Conservation (phyloP, 2,888 invertebrate genomes). For the Chrysolina americana region DNA sequence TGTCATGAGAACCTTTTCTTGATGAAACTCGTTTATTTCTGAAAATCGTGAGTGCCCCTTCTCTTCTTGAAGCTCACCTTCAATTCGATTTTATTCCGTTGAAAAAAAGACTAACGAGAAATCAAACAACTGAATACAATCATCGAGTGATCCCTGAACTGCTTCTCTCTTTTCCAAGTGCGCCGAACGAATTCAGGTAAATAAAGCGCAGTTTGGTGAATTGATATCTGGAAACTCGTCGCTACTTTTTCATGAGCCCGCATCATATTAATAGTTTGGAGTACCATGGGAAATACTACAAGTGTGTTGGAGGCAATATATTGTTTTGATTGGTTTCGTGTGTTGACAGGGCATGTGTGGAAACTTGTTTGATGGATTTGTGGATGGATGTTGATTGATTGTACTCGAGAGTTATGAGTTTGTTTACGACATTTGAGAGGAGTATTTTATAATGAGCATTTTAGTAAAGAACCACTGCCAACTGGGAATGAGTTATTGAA, state of each 20-base stretch:
- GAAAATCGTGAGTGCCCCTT: too few species aligned
- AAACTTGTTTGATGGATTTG: background rate
- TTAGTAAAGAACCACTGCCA: too few species aligned
- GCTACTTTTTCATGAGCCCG: slow-evolving; percentile 3
- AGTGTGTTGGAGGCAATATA: slow-evolving; percentile 8
- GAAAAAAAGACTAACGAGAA: background rate
- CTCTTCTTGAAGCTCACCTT: background rate
- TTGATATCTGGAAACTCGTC: background rate
- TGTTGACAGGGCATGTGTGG: background rate
- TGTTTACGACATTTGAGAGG: background rate
- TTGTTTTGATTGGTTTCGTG: slow-evolving; percentile 12
- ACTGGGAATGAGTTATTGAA: too few species aligned
- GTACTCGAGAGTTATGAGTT: background rate
- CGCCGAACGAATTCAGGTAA: background rate
- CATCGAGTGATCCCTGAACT: background rate
- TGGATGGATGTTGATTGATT: background rate
- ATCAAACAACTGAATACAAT: background rate
- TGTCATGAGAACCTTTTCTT: too few species aligned
- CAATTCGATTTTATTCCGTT: background rate
- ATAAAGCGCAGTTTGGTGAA: background rate
- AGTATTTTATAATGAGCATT: too few species aligned
- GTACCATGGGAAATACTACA: slow-evolving; percentile 2
- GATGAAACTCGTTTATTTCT: too few species aligned
- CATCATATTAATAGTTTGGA: background rate
- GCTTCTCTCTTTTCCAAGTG: background rate